Conservation (phyloP, 35 echinoderm and acorn worm species). For the Patiria miniata region DNA sequence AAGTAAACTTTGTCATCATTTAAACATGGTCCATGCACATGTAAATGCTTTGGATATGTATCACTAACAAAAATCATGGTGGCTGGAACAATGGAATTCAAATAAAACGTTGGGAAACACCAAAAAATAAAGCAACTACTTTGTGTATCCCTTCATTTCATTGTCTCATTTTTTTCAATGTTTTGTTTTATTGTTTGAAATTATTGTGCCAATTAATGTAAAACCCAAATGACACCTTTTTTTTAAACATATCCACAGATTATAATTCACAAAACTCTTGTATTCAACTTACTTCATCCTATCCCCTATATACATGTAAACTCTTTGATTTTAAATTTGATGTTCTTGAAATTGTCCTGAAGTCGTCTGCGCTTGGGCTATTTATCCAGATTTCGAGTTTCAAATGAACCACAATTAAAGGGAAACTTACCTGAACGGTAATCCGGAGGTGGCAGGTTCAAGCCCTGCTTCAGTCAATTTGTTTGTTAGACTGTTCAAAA, state of each 20-base stretch:
- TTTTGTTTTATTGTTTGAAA: neutral
- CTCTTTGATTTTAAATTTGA: neutral
- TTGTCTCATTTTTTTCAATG: neutral
- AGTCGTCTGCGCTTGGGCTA: neutral
- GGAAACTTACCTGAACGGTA: too few species aligned
- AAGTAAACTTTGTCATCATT: too few species aligned
- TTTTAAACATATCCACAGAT: neutral
- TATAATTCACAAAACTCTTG: neutral
- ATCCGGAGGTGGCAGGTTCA: too few species aligned
- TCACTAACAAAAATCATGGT: too few species aligned
- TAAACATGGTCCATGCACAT: too few species aligned
- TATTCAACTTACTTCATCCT: neutral
- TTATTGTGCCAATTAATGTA: neutral
- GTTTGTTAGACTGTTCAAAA: too few species aligned
- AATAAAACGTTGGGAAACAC: too few species aligned
- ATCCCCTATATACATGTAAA: neutral
- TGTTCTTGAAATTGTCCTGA: neutral
- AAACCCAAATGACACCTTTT: neutral
- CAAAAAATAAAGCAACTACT: neutral
- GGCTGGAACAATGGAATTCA: too few species aligned
- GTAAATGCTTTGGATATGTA: too few species aligned
- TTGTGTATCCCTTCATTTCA: neutral
- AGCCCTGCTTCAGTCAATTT: too few species aligned
- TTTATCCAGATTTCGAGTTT: too few species aligned
- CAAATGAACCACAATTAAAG: too few species aligned